phyloP scores from a whole-genome alignment of 1,140 invertebrate species.

The Nomia melanderi region DNA sequence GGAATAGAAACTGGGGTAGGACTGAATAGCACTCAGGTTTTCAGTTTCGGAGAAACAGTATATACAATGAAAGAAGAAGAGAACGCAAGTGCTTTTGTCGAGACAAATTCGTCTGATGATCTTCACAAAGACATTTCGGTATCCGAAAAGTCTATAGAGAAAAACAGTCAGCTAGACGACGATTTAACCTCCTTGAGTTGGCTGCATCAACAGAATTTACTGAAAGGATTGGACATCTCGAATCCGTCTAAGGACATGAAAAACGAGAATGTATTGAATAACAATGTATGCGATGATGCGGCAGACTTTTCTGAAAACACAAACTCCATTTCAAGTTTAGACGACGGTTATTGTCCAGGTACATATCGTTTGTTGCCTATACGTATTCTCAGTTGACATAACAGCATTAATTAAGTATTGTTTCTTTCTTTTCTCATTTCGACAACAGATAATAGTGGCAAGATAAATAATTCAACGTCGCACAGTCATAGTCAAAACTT shows the following conservation, averaged over 20 bases:
- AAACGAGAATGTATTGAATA: conserved; percentile 74
- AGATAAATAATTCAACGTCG: conserved; percentile 48
- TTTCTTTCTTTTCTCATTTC: conserved; percentile 1
- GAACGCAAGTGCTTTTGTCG: conserved; percentile 61
- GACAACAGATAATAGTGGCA: conserved; percentile 71
- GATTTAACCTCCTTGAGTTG: conserved; percentile 94
- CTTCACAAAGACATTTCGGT: conserved; percentile 59
- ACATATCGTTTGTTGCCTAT: conserved; percentile 8
- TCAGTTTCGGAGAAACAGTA: conserved; percentile 64
- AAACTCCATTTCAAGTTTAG: conserved; percentile 74
- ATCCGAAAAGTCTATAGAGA: conserved; percentile 61
- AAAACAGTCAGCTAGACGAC: conserved; percentile 84
- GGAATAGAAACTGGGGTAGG: conserved; percentile 70
- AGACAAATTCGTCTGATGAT: conserved; percentile 60
- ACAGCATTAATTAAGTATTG: neutral
- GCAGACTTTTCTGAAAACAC: conserved; percentile 74
- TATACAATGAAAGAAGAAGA: conserved; percentile 71
- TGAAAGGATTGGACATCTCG: conserved; percentile 86
- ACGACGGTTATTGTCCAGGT: conserved; percentile 78
- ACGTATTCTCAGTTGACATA: neutral
- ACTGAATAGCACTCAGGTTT: conserved; percentile 68
- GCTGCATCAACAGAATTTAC: conserved; percentile 94
- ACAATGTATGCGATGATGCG: conserved; percentile 76
- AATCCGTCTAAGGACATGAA: conserved; percentile 73
- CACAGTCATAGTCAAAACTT: conserved; percentile 62